phyloP scores from a whole-genome alignment of 2,797 vertebrate genomes.

The Triplophysa yarkandensis region DNA sequence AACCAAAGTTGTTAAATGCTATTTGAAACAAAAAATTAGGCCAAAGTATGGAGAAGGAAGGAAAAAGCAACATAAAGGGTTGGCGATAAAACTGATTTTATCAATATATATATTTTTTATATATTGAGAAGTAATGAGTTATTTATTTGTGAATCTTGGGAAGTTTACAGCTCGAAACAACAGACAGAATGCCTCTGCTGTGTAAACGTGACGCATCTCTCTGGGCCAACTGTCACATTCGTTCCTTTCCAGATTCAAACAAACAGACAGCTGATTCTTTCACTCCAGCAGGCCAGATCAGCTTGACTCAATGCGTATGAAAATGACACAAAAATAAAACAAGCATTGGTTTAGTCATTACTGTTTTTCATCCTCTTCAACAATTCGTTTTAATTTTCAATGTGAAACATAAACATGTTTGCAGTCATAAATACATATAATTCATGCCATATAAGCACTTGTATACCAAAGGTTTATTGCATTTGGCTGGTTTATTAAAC shows the following conservation, averaged over 20 bases:
- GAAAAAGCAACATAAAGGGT: neutral
- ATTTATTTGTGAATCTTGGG: slow-evolving; percentile 10
- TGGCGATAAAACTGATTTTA: neutral
- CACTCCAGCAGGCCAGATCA: slow-evolving; percentile 41
- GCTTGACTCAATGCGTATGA: no score
- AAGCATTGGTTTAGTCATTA: no score
- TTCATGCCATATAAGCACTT: no score
- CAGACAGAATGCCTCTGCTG: neutral
- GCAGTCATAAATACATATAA: no score
- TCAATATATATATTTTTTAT: no score
- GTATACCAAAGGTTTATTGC: no score
- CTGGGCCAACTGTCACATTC: slow-evolving; percentile 56
- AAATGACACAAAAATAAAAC: no score
- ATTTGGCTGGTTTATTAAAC: no score
- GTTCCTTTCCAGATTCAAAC: slow-evolving; percentile 43
- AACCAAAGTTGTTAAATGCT: neutral
- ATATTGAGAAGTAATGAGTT: no score
- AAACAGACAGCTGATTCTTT: slow-evolving; percentile 49
- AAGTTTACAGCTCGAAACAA: slow-evolving; percentile 5
- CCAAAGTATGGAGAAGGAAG: neutral
- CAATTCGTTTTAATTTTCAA: no score
- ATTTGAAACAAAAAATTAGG: neutral
- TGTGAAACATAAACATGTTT: no score
- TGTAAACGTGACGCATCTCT: slow-evolving; percentile 44
- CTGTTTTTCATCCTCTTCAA: no score